Conservation (phyloP, 2,797 vertebrate genomes). For the Coregonus ussuriensis region DNA sequence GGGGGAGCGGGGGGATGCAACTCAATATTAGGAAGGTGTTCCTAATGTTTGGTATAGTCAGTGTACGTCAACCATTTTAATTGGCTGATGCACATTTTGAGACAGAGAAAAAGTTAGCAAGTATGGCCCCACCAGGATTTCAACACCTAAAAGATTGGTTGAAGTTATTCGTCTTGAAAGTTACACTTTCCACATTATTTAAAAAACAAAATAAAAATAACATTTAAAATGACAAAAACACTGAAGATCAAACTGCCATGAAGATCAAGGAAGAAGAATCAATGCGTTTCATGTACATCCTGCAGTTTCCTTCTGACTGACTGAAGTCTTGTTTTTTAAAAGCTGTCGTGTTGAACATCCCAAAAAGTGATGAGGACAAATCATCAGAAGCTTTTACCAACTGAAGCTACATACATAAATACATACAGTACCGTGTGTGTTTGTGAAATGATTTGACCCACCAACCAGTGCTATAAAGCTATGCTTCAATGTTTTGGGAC, state of each 20-base stretch:
- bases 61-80: too few relatives aligned
- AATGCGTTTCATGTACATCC: conserved; percentile 50
- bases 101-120: too few relatives aligned
- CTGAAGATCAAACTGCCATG: conserved; percentile 10
- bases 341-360: neutral
- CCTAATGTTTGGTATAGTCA: too few relatives aligned
- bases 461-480: neutral
- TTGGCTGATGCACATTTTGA: too few relatives aligned
- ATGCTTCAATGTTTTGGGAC: neutral
- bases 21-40: too few relatives aligned
- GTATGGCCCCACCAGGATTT: conserved; percentile 1
- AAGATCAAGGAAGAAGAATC: conserved; percentile 29
- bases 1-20: too few relatives aligned
- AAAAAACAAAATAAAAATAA: neutral
- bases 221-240: conserved; percentile 9
- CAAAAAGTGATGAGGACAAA: neutral
- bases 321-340: neutral
- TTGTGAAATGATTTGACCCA: neutral
- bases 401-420: neutral
- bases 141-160: conserved; percentile 32
- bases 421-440: neutral
- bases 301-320: neutral
- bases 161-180: conserved; percentile 40
- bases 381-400: neutral
- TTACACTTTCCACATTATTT: conserved; percentile 21